Conservation (phyloP, 2,113 vertebrate genomes). For the cattle (Bos taurus) region DNA sequence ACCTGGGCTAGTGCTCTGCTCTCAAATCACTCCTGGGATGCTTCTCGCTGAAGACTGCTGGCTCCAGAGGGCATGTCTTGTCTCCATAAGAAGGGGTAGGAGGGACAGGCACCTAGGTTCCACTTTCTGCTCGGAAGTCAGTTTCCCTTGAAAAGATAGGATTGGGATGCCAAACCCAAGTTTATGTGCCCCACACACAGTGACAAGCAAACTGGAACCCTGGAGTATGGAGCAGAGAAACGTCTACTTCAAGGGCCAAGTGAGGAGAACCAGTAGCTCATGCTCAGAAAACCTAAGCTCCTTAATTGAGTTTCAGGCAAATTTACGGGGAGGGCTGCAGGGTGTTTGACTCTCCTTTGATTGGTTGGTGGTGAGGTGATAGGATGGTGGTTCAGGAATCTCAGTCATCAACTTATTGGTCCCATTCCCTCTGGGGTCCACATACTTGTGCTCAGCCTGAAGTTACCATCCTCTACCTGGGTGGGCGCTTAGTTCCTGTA, state of each 20-base stretch:
- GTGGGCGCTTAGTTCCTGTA: not conserved
- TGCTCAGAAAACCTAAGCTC: not conserved
- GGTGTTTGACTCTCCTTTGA: not conserved
- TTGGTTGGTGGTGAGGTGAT: not conserved
- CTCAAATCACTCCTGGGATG: too few relatives aligned
- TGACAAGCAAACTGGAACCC: too few relatives aligned
- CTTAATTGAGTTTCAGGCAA: not conserved
- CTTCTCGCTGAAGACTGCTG: fast-evolving
- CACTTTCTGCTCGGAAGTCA: not conserved
- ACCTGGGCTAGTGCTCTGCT: not conserved
- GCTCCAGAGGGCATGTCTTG: fast-evolving
- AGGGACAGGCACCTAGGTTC: not conserved
- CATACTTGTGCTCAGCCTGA: not conserved
- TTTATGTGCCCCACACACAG: not conserved
- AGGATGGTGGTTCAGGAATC: not conserved
- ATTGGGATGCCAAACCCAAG: not conserved
- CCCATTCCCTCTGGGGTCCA: not conserved
- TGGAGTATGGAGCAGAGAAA: not conserved
- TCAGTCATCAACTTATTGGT: not conserved
- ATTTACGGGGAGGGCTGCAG: not conserved
- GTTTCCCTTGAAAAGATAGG: not conserved
- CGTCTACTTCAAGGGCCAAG: not conserved
- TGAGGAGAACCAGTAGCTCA: not conserved
- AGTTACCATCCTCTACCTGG: not conserved
- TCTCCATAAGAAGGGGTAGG: not conserved